phyloP scores from a whole-genome alignment of 2,888 invertebrate species.

The Nysson spinosus region DNA sequence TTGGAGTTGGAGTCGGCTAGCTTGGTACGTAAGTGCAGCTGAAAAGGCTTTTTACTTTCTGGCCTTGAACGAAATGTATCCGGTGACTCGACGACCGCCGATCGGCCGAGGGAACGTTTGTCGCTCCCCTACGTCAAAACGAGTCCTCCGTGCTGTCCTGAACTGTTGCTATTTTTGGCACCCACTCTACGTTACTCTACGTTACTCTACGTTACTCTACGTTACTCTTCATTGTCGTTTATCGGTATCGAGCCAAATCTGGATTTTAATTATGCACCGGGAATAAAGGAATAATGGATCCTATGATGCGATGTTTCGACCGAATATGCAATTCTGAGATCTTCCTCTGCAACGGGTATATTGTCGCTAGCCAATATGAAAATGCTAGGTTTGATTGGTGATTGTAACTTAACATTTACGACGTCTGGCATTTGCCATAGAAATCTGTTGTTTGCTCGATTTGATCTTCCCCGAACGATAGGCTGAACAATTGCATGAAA shows the following conservation, averaged over 20 bases:
- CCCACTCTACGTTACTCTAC: background rate
- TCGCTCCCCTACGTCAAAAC: slow-evolving; percentile 38
- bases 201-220: background rate
- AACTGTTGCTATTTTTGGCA: slow-evolving; percentile 43
- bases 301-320: slow-evolving; percentile 1
- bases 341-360: slow-evolving; percentile 17
- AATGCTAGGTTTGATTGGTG: slow-evolving; percentile 1
- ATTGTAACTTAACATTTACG: background rate
- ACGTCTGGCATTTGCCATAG: background rate
- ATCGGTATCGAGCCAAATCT: slow-evolving; percentile 15
- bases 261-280: too few relatives aligned
- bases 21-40: slow-evolving; percentile 68
- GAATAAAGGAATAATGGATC: slow-evolving; percentile 25
- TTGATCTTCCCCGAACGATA: background rate
- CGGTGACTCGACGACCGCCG: slow-evolving; percentile 68
- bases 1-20: slow-evolving; percentile 60
- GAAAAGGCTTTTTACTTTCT: slow-evolving; percentile 76
- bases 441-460: background rate
- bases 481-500: background rate
- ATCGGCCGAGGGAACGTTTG: slow-evolving; percentile 44
- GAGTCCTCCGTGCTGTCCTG: slow-evolving; percentile 34
- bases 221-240: background rate
- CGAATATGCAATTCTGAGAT: slow-evolving; percentile 7
- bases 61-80: slow-evolving; percentile 77
- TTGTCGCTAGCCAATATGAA: slow-evolving; percentile 18